phyloP scores from a whole-genome alignment of 2,888 invertebrate genomes.

The Sphaeridia pumilis region DNA sequence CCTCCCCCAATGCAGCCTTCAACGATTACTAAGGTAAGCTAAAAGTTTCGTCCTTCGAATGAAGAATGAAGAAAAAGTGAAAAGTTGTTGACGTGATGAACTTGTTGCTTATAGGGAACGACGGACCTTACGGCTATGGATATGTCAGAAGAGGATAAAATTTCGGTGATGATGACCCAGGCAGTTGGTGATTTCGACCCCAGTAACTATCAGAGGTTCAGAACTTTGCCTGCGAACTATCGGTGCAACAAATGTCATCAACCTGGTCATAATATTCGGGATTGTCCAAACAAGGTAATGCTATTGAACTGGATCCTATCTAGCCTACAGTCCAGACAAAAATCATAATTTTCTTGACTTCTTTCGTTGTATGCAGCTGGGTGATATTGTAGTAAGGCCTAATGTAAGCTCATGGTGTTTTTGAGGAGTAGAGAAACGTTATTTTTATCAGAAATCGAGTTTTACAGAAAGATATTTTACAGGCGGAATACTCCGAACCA shows the following conservation, averaged over 20 bases:
- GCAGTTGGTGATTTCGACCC: conserved; percentile 95
- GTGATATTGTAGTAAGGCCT: no score
- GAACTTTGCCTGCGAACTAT: conserved; percentile 79
- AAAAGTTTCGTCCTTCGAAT: no score
- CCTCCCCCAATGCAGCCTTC: conserved; percentile 14
- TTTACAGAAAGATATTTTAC: no score
- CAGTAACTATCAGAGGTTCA: conserved; percentile 72
- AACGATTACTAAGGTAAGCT: conserved; percentile 25
- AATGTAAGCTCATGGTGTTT: no score
- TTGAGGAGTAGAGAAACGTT: no score
- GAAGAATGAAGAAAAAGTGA: no score
- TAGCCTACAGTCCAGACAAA: no score
- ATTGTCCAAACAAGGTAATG: conserved; percentile 63
- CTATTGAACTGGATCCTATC: no score
- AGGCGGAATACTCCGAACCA: conserved; percentile 41
- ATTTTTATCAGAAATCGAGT: no score
- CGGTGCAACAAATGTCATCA: conserved; percentile 89
- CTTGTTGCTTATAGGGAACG: conserved; percentile 43
- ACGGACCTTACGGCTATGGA: conserved; percentile 79
- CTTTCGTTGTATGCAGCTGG: no score
- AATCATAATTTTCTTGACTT: no score
- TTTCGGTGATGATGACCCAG: conserved; percentile 93
- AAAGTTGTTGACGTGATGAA: no score
- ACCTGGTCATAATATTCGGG: conserved; percentile 94
- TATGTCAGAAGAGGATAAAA: conserved; percentile 94